Evolutionary conservation across 92 coral and sea anemone genomes (phyloP).

Genomic region (Pocillopora grandis): DNA sequence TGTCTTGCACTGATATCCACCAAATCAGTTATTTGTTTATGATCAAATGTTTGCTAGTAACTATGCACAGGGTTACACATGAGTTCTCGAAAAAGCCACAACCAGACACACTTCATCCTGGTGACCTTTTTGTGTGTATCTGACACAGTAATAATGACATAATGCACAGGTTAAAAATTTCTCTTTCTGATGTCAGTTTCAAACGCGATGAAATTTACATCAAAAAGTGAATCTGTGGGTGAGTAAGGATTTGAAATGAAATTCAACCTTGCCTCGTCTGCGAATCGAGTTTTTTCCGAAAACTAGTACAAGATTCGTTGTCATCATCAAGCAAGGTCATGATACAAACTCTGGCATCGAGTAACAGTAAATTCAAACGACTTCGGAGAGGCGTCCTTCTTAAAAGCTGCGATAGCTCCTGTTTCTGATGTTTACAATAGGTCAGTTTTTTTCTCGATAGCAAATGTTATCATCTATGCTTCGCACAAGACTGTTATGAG

Average conservation of each 20-base stretch:
- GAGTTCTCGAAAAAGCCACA: not conserved
- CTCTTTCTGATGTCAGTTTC: constrained; percentile 42
- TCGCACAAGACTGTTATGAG: constrained; percentile 6
- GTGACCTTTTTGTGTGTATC: not conserved
- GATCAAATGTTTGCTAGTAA: not conserved
- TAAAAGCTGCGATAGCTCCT: constrained; percentile 4
- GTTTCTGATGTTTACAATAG: constrained; percentile 30
- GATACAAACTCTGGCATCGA: not conserved
- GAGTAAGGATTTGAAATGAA: not conserved
- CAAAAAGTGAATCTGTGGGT: not conserved
- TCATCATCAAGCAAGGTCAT: constrained; percentile 10
- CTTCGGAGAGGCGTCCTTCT: not conserved
- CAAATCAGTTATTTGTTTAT: not conserved
- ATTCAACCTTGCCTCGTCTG: not conserved
- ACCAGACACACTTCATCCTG: not conserved
- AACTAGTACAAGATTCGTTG: not conserved
- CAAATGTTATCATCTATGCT: constrained; percentile 2
- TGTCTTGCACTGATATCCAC: not conserved
- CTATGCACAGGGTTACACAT: not conserved
- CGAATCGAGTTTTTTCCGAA: not conserved
- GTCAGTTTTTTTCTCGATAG: constrained; percentile 13
- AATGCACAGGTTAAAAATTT: constrained; percentile 12
- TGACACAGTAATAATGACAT: not conserved
- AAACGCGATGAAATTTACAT: constrained; percentile 2
- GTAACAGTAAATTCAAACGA: not conserved